Base-by-base conservation (phyloP, 2,888 invertebrate genomes). In the Lutraria lutraria region DNA sequence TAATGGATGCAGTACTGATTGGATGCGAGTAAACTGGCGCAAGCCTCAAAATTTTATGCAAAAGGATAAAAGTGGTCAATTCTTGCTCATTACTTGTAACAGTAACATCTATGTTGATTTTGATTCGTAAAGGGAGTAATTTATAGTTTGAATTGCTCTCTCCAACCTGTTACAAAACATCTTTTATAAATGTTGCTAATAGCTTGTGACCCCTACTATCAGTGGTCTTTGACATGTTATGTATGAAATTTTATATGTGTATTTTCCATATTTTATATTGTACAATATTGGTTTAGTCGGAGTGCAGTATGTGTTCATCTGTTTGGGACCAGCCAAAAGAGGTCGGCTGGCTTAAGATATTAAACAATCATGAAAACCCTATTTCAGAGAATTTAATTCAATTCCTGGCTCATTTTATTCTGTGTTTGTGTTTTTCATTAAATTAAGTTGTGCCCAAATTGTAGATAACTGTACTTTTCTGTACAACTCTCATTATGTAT, bases 261-360 rank as follows among this genome's bases (percentile, higher is more conserved):
- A 34, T 76, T 31, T 76, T 19, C 31, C 2, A 31, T 76, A 34
- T 34, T 76, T 34, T 19, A 76, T 76, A 76, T 76, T 76, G 76
- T 76, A 16, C 31, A 76, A 34, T 76, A 76, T 76, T 76, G 76
- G 76, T 76, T 19, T 76, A 90, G 89, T 91, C 90, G 54, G 95
- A 95, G 95, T 95, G 95, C 95, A 95, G 95, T 94, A 94, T 94
- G 95, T 95, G 95, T 95, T 94, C 92, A 93, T 94, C 89, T 93
- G 76, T 95, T 88, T 94, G 95, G 94, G 95, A 94, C 94, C 94
- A 94, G 94, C 94, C 92, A 90, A 89, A 91, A 34, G 34, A 43
- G 31, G 29, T 84, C 31, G 85, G 85, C 85, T 85, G 85, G 80
- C 76, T 2, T 72, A 53, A 10, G 31, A 1, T 76, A 72, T 15